Evolutionary conservation across 1,140 invertebrate genomes (phyloP).

Genomic region (Homalodisca vitripennis): DNA sequence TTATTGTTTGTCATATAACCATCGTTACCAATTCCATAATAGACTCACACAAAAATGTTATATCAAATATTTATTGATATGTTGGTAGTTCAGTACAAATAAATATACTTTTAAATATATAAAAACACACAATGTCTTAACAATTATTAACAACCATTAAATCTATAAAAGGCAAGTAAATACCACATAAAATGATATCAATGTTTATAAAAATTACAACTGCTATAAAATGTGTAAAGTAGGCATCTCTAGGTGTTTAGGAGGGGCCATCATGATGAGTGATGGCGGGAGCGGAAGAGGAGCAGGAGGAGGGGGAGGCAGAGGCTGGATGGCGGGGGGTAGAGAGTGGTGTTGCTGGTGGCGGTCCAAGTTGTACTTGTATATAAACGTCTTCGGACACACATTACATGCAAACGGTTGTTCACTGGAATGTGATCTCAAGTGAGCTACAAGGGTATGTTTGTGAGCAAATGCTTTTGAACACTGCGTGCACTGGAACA

Average conservation of each 20-base stretch:
- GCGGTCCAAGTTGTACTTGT: slow-evolving; percentile 47
- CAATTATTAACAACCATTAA: too few relatives aligned
- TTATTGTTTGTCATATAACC: too few relatives aligned
- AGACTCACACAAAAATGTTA: too few relatives aligned
- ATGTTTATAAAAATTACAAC: too few relatives aligned
- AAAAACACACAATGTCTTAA: too few relatives aligned
- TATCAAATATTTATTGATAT: too few relatives aligned
- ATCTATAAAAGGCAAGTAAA: too few relatives aligned
- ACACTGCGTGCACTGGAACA: slow-evolving; percentile 56
- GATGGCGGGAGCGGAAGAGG: not conserved
- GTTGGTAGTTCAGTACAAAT: too few relatives aligned
- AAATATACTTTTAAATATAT: too few relatives aligned
- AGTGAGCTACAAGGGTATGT: slow-evolving; percentile 56
- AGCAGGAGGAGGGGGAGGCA: not conserved
- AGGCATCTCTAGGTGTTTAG: slow-evolving; percentile 8
- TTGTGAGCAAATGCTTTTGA: slow-evolving; percentile 60
- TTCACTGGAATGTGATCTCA: slow-evolving; percentile 54
- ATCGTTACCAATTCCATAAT: too few relatives aligned
- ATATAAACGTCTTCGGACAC: slow-evolving; percentile 53
- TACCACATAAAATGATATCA: too few relatives aligned
- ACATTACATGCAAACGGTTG: slow-evolving; percentile 55
- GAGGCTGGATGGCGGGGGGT: not conserved
- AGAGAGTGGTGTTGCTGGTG: slow-evolving; percentile 38
- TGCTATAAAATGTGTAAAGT: slow-evolving; percentile 21
- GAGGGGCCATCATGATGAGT: slow-evolving; percentile 3